Evolutionary conservation across 2,113 vertebrate genomes (phyloP).

Genomic region (Litocranius walleri): DNA sequence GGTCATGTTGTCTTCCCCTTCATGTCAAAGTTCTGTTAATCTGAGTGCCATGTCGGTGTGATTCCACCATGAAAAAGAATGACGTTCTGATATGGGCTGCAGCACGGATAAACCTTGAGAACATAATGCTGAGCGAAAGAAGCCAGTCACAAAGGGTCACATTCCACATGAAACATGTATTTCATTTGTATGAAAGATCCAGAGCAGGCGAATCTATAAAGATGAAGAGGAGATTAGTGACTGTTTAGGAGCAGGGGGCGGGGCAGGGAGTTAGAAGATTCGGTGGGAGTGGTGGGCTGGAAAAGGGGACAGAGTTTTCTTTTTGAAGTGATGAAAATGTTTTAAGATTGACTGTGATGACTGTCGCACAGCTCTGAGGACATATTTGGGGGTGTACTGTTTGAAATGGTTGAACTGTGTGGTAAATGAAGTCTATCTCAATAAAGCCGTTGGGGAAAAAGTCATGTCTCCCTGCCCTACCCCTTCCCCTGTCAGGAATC

Average conservation of each 20-base stretch:
- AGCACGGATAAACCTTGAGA: background rate
- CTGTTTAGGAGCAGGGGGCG: background rate
- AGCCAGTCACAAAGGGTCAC: background rate
- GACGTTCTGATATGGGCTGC: fast-evolving
- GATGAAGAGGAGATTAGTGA: background rate
- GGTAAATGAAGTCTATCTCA: background rate
- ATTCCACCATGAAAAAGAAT: background rate
- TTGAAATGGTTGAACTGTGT: background rate
- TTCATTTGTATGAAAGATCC: background rate
- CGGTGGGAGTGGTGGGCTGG: no score
- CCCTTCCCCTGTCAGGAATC: background rate
- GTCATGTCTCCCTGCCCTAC: fast-evolving
- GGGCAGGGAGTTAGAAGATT: background rate
- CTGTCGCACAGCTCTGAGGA: background rate
- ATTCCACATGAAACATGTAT: fast-evolving
- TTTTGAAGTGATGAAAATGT: background rate
- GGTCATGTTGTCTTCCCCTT: fast-evolving
- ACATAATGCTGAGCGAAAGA: background rate
- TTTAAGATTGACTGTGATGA: background rate
- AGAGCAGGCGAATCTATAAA: background rate
- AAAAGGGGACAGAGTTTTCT: background rate
- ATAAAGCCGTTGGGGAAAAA: background rate
- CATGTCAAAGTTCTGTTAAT: no score
- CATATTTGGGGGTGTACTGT: background rate
- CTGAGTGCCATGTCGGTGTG: fast-evolving